Conservation (phyloP, 2,797 vertebrate species). For the Epinephelus awoara region DNA sequence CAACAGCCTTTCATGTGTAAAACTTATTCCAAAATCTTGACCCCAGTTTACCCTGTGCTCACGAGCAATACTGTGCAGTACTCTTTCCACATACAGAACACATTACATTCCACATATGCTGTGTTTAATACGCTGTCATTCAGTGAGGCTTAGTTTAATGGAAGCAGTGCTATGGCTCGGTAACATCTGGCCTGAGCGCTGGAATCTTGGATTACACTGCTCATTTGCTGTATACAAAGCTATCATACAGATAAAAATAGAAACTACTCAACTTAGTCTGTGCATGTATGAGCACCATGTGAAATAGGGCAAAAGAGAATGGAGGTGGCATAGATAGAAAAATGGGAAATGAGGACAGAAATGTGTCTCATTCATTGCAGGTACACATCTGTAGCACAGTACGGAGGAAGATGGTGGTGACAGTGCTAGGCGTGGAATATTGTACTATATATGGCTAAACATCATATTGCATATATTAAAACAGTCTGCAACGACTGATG, state of each 20-base stretch:
- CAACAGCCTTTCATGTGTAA: background rate
- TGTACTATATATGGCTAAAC: constrained; percentile 8
- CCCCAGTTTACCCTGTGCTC: constrained; percentile 2
- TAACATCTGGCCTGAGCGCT: constrained; percentile 62
- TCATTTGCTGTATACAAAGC: constrained; percentile 36
- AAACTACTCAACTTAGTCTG: background rate
- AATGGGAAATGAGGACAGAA: constrained; percentile 8
- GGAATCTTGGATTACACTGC: constrained; percentile 49
- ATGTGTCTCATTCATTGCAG: background rate
- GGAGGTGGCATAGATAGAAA: background rate
- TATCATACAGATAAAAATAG: constrained; percentile 21
- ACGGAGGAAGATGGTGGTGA: background rate
- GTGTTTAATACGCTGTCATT: constrained; percentile 31
- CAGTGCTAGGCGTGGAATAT: background rate
- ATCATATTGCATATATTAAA: constrained; percentile 8
- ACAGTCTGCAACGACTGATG: constrained; percentile 20
- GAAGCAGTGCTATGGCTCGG: constrained; percentile 23
- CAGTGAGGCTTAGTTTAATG: constrained; percentile 53
- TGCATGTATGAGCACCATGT: constrained; percentile 1
- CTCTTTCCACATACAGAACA: background rate
- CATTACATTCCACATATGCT: constrained; percentile 25
- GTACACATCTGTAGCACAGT: constrained; percentile 7
- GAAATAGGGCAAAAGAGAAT: constrained; percentile 16
- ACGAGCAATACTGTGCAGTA: background rate
- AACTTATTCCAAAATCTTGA: background rate